Evolutionary conservation across 2,888 invertebrate genomes (phyloP).

Genomic region (Pyrochroa serraticornis): DNA sequence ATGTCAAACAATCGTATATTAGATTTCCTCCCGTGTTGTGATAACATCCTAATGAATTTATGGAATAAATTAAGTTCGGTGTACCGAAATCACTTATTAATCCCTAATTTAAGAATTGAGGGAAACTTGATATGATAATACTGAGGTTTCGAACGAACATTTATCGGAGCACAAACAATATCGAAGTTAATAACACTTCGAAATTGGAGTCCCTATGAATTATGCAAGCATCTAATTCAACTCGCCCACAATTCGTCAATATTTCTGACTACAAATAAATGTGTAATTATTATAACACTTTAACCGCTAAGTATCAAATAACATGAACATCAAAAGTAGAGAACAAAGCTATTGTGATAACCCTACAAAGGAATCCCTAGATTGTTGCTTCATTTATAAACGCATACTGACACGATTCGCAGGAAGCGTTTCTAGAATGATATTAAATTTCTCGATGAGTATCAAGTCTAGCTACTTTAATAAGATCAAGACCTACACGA

Average conservation of each 20-base stretch:
- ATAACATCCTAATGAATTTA: conserved; percentile 44
- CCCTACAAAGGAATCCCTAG: too few relatives aligned
- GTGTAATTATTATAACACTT: too few relatives aligned
- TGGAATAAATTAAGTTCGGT: conserved; percentile 39
- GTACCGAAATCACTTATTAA: conserved; percentile 22
- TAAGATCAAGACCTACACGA: neutral
- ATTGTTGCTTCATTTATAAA: too few relatives aligned
- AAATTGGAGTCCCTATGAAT: conserved; percentile 3
- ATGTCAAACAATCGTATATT: conserved; percentile 47
- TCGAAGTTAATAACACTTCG: conserved; percentile 12
- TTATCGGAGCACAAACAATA: conserved; percentile 7
- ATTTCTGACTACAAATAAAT: neutral
- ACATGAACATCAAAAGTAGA: too few relatives aligned
- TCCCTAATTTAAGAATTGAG: conserved; percentile 20
- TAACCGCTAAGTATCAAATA: too few relatives aligned
- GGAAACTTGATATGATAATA: conserved; percentile 22
- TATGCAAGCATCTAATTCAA: neutral
- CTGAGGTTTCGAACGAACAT: conserved; percentile 11
- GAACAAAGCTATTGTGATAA: too few relatives aligned
- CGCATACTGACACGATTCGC: too few relatives aligned
- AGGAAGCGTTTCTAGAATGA: too few relatives aligned
- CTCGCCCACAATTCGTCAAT: neutral
- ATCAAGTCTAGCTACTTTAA: neutral
- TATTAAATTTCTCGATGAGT: too few relatives aligned
- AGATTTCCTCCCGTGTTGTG: conserved; percentile 42